Evolutionary conservation across 2,797 vertebrate species (phyloP).

Genomic region (Crypturellus tataupa): DNA sequence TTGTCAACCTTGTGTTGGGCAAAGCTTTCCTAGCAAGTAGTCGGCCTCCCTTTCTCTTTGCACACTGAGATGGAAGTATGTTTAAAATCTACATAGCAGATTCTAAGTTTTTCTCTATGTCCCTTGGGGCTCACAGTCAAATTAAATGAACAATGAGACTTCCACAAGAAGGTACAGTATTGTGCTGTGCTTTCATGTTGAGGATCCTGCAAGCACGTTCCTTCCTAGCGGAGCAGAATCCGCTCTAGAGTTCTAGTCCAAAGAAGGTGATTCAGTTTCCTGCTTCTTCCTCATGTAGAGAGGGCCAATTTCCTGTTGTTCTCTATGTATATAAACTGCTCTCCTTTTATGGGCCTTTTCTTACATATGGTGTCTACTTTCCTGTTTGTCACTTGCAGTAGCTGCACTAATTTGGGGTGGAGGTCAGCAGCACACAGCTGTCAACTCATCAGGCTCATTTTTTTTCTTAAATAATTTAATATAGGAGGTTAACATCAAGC

Average conservation of each 20-base stretch:
- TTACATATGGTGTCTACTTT: constrained; percentile 35
- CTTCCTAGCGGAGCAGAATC: constrained; percentile 31
- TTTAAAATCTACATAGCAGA: constrained; percentile 28
- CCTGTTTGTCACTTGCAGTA: constrained; percentile 67
- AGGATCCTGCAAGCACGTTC: constrained; percentile 22
- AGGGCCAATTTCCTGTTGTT: constrained; percentile 68
- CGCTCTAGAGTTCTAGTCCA: constrained; percentile 31
- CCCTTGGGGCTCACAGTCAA: constrained; percentile 25
- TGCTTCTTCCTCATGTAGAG: constrained; percentile 44
- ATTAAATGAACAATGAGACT: constrained; percentile 63
- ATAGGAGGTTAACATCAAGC: background rate
- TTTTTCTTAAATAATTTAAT: background rate
- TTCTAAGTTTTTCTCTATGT: constrained; percentile 25
- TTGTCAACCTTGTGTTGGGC: background rate
- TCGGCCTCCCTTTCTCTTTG: background rate
- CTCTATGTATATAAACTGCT: constrained; percentile 10
- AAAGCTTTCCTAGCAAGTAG: background rate
- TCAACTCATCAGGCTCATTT: background rate
- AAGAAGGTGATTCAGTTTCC: constrained; percentile 78
- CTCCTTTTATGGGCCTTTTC: constrained; percentile 59
- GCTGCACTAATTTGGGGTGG: background rate
- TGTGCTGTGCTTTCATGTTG: constrained; percentile 56
- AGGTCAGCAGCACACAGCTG: constrained; percentile 12
- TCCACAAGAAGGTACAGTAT: constrained; percentile 53
- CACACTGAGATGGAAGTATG: background rate